Base-by-base conservation (phyloP, 2,113 vertebrate genomes). In the Lynx canadensis region DNA sequence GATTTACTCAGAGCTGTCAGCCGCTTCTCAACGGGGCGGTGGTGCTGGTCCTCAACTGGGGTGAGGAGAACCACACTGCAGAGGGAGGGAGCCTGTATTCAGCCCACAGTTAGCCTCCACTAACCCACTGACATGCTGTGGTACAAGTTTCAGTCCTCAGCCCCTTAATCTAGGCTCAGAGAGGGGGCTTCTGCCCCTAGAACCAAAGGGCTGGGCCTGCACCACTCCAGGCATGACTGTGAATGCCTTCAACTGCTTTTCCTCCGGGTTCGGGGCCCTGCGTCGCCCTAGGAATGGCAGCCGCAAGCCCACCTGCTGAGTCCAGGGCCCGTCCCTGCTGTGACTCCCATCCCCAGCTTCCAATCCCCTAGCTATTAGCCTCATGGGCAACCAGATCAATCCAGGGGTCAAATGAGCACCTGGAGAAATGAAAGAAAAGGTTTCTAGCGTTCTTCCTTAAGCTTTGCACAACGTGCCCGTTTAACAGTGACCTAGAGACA, bases 1-100 rank as follows among this genome's bases (percentile, higher is more conserved):
- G 31, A 88, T 93, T 97, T 63, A 50, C 88, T 82, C n/a, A 25
- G 55, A 76, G 65, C 91, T 63, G 13, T 88, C 57, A 38, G 76
- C 23, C 78, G 82, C 41, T 78, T 52, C 85, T 68, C 38, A 1
- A 3, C 45, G 1, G 45, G 21, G 57, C 45, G 27, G 29, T 13
- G 27, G 63, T 23, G 15, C 7, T 33, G 27, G 41, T 15, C 18
- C 73, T 76, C 9, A 0, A n/a, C 21, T 12, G 21, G 57, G 41
- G 48, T 15, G n/a, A 29, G 19, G 55, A 21, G 2, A 33, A 14
- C 13, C 69, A 50, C 1, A 2, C 2, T 55, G 27, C 45, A 41
- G 71, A 45, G 11, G 50, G 38, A 18, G 29, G 50, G 33, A 81
- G 57, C 45, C 69, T 29, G 23, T 27, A 33, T 25, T 14, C 7